phyloP scores from a whole-genome alignment of 2,797 vertebrate genomes.

The Sebastolobus alascanus region DNA sequence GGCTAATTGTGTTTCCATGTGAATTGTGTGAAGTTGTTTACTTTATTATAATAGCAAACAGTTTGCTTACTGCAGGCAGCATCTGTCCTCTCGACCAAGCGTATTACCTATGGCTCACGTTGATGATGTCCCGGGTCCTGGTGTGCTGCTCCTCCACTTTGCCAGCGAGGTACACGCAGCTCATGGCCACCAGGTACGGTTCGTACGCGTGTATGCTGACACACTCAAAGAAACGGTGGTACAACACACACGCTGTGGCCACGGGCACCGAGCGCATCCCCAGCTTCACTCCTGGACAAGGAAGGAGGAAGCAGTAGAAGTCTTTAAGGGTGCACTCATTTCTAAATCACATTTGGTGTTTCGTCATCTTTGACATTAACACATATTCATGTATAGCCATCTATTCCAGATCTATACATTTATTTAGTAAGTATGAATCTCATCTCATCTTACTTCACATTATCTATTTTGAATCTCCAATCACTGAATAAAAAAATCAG shows the following conservation, averaged over 20 bases:
- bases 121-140: conserved; percentile 90
- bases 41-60: background rate
- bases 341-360: background rate
- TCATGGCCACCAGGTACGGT: conserved; percentile 92
- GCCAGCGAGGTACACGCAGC: conserved; percentile 90
- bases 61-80: background rate
- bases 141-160: conserved; percentile 94
- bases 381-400: background rate
- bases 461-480: background rate
- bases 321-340: background rate
- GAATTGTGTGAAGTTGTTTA: background rate
- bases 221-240: conserved; percentile 89
- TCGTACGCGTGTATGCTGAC: conserved; percentile 85
- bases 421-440: background rate
- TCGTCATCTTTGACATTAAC: background rate
- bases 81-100: background rate
- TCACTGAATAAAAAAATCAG: background rate
- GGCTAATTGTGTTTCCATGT: background rate
- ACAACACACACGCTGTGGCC: conserved; percentile 90
- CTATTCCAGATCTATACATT: background rate
- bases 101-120: conserved; percentile 88
- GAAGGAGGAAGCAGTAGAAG: background rate
- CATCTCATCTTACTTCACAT: background rate
- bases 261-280: conserved; percentile 91
- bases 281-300: conserved; percentile 86